Evolutionary conservation across 2,113 vertebrate species (phyloP).

Genomic region (Indicator indicator): DNA sequence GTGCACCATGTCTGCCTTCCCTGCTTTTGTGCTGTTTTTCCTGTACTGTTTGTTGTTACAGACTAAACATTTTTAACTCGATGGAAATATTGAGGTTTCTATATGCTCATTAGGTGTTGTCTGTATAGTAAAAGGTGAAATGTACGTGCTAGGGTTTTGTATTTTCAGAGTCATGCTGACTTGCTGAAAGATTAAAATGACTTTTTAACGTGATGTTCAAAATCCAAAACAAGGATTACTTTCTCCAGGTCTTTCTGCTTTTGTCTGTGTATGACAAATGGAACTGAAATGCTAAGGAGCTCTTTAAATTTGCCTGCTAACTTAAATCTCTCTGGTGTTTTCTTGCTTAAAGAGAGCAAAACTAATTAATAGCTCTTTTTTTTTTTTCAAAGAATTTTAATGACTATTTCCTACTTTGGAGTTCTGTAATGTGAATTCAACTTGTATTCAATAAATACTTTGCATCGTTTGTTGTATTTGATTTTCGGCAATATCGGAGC

Average conservation of each 20-base stretch:
- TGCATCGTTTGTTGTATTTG: neutral
- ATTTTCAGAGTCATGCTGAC: too few species aligned
- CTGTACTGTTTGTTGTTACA: neutral
- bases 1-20: neutral
- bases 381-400: neutral
- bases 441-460: neutral
- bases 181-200: too few species aligned
- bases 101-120: neutral
- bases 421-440: neutral
- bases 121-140: too few species aligned
- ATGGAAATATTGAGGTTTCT: neutral
- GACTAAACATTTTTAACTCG: neutral
- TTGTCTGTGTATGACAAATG: neutral
- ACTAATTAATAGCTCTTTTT: neutral
- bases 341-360: neutral
- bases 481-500: neutral
- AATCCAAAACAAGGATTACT: neutral
- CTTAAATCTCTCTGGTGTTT: neutral
- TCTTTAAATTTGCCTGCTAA: neutral
- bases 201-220: neutral
- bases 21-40: neutral
- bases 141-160: too few species aligned
- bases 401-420: neutral
- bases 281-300: neutral
- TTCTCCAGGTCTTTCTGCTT: neutral